A percentile compares a stretch with the other conserved stretches of the same genome.
phyloP scores from a whole-genome alignment of 1,140 invertebrate genomes.

The Drosophila eugracilis region DNA sequence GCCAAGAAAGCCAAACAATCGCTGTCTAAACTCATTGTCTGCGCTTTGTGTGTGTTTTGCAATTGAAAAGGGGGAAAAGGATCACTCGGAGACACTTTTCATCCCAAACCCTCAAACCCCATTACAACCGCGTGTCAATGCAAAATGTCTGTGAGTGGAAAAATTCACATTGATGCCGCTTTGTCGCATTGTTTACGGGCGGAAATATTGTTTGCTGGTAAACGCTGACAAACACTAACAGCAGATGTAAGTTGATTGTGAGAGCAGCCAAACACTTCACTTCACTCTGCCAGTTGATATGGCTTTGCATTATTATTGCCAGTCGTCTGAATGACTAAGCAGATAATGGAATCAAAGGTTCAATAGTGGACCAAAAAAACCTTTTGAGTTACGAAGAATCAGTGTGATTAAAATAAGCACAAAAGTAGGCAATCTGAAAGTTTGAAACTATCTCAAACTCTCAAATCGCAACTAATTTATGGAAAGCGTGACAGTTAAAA shows the following conservation, averaged over 20 bases:
- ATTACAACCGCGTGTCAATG: slow-evolving; percentile 62
- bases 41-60: slow-evolving; percentile 53
- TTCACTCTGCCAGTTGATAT: slow-evolving; percentile 71
- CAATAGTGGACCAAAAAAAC: not conserved
- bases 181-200: slow-evolving; percentile 58
- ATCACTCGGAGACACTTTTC: slow-evolving; percentile 48
- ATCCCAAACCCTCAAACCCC: not conserved
- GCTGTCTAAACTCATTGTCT: slow-evolving; percentile 79
- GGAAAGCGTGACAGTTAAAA: not conserved
- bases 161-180: slow-evolving; percentile 71
- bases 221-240: slow-evolving; percentile 42
- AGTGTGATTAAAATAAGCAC: too few relatives aligned
- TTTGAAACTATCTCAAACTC: too few relatives aligned
- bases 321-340: slow-evolving; percentile 57
- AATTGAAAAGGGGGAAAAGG: slow-evolving; percentile 62
- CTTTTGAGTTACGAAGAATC: too few relatives aligned
- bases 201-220: slow-evolving; percentile 48
- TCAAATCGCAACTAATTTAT: slow-evolving; percentile 1
- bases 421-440: too few relatives aligned
- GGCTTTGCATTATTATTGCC: slow-evolving; percentile 72
- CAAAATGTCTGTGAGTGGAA: slow-evolving; percentile 71
- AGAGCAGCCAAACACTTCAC: slow-evolving; percentile 65
- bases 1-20: slow-evolving; percentile 68
- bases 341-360: slow-evolving; percentile 28
- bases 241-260: slow-evolving; percentile 59